Base-by-base conservation (phyloP, 2,888 invertebrate genomes). In the Leucophora obtusa region DNA sequence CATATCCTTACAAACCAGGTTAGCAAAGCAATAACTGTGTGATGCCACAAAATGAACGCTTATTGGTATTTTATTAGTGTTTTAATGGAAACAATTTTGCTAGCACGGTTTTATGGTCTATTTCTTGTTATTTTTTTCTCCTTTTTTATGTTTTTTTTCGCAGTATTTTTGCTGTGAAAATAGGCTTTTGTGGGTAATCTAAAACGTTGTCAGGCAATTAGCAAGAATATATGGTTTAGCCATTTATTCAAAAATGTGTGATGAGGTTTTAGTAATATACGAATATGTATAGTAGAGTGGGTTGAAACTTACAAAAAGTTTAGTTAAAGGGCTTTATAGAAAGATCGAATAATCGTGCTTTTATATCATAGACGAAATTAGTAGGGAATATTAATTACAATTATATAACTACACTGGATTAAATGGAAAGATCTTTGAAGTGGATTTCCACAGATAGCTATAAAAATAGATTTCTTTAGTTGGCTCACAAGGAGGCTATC, bases 61-160 rank as follows among this genome's bases (percentile, higher is more conserved):
- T 83, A 83, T 82, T 83, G 76, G 79, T 69, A 77, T 82, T 83
- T 82, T 82, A 81, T 83, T 79, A 78, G 75, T 66, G 53, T 76
- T 83, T 73, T 72, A 80, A 82, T 82, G 68, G 80, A 79, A 75
- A 75, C 74, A 83, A 28, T 79, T 83, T 82, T 76, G 78, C 4
- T 70, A 75, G 53, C 70, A 68, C 62, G 43, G 43, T 77, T 77
- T 81, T 70, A 81, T 60, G 73, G 65, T 33, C 14, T 50, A 28
- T 59, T 62, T 73, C 73, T 60, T 69, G 35, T 43, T 21, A 51
- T 51, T 28, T 33, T 38, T 54, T 18, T 58, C 24, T 43, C 18
- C 38, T 28, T 8, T 2, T 14, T 18, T 51, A 51, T 58, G 28
- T 70, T 62, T 38, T 47, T 59, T 59, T 28, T 7, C 7, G 7